Base-by-base conservation (phyloP, 2,888 invertebrate species). In the Coecobrya sp. region DNA sequence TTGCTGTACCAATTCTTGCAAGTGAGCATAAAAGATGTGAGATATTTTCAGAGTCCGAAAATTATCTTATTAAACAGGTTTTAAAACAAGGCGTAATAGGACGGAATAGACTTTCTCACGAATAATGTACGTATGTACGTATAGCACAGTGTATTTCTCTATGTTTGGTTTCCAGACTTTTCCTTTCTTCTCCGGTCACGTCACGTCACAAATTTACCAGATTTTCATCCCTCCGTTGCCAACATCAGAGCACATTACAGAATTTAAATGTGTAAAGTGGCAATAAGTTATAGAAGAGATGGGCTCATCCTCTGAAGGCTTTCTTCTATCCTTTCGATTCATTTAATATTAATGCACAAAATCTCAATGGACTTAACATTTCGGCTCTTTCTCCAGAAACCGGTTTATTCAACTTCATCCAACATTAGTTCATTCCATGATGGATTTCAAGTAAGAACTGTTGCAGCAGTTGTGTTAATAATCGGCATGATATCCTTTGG, bases 31-130 rank as follows among this genome's bases (percentile, higher is more conserved):
- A 59, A 52, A 73, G 76, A 86, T 7, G 19, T 59, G 52, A 22
- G 30, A 73, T 88, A 36, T 55, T 13, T 73, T 52, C n/a, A 11
- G 55, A 82, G 36, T 49, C 62, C 45, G 81, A 91, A 90, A 86
- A 90, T 90, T 91, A 91, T 86, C 86, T 79, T 86, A 86, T 86
- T 89, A 79, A 91, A 68, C 36, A 36, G 7, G 36, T 36, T 36
- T 36, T 36, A 36, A 70, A 86, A 59, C 55, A 82, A 82, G 55
- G 4, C n/a, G n/a, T 42, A 10, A 42, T 16, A 36, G 68, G 36
- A 30, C 4, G 25, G 36, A 70, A 42, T 36, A 70, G 36, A 36
- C 3, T 36, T 36, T 36, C 36, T 36, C 36, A 4, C 36, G n/a
- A n/a, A n/a, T n/a, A n/a, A n/a, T n/a, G n/a, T n/a, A n/a, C n/a